A percentile compares a stretch with the other conserved stretches of the same genome.
Evolutionary conservation across 92 coral and sea anemone species (phyloP).

Genomic region (Epizoanthus stellaris): DNA sequence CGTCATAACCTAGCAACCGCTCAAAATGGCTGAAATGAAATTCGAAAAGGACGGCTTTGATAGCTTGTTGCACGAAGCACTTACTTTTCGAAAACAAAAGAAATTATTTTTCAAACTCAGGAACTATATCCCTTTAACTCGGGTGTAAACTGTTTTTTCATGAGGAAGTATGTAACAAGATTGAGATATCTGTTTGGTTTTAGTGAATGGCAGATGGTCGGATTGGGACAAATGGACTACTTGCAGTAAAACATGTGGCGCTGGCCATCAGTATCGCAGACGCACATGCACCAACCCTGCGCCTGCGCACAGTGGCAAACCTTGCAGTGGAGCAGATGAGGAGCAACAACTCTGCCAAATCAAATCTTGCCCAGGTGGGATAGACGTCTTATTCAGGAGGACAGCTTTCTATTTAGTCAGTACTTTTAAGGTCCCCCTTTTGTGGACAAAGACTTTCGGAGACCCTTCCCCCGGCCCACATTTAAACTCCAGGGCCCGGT

Average conservation of each 20-base stretch:
- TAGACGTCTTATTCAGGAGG: too few relatives aligned
- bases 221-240: neutral
- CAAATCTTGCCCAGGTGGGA: conserved; percentile 20
- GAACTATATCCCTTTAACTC: neutral
- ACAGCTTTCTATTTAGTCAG: too few relatives aligned
- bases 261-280: conserved; percentile 25
- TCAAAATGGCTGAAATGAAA: too few relatives aligned
- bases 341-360: conserved; percentile 8
- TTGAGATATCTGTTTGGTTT: neutral
- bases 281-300: conserved; percentile 12
- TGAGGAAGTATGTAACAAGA: neutral
- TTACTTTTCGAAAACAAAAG: neutral
- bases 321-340: conserved; percentile 19
- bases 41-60: too few relatives aligned
- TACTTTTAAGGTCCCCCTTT: too few relatives aligned
- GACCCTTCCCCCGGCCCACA: too few relatives aligned
- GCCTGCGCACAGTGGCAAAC: neutral
- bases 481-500: too few relatives aligned
- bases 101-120: neutral
- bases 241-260: conserved; percentile 6
- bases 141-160: neutral
- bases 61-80: too few relatives aligned
- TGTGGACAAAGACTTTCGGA: too few relatives aligned
- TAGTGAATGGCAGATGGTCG: conserved; percentile 22
- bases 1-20: too few relatives aligned